Evolutionary conservation across 2,797 vertebrate species (phyloP).

Genomic region (Enteromius viviparus): DNA sequence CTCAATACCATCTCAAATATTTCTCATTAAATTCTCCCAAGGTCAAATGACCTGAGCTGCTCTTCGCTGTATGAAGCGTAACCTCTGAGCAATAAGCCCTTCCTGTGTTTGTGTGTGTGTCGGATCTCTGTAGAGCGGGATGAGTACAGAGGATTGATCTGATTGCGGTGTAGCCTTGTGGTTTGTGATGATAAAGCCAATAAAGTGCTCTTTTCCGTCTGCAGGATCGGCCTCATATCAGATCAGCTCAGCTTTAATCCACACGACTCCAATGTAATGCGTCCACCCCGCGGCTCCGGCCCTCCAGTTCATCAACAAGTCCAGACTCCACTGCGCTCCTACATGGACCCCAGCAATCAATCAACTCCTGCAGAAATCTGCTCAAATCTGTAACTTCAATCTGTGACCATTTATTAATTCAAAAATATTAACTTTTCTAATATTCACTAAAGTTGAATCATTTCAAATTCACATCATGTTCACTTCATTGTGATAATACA

Average conservation of each 20-base stretch:
- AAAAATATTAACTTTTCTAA: no score
- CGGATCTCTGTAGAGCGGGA: background rate
- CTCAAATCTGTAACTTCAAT: no score
- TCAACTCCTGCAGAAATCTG: background rate
- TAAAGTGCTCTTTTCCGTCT: constrained; percentile 6
- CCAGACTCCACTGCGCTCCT: background rate
- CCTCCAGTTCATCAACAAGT: background rate
- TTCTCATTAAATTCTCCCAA: background rate
- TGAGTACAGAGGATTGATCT: constrained; percentile 16
- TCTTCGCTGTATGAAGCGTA: background rate
- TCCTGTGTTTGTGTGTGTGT: background rate
- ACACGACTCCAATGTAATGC: background rate
- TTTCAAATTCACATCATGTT: background rate
- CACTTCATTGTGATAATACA: background rate
- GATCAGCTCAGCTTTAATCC: constrained; percentile 33
- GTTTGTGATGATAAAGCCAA: constrained; percentile 21
- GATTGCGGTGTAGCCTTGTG: constrained; percentile 18
- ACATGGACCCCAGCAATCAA: background rate
- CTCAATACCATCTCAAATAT: background rate
- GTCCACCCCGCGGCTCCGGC: background rate
- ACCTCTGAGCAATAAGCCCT: background rate
- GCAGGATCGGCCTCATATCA: constrained; percentile 15
- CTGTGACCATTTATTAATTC: no score
- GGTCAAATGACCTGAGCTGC: background rate
- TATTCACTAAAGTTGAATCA: background rate